Percentiles rank a stretch among this genome's conserved stretches.
These are phyloP conservation scores for Apamea monoglypha DNA, from an alignment of 2,888 invertebrate genomes.

Conservation along the genomic window DNA sequence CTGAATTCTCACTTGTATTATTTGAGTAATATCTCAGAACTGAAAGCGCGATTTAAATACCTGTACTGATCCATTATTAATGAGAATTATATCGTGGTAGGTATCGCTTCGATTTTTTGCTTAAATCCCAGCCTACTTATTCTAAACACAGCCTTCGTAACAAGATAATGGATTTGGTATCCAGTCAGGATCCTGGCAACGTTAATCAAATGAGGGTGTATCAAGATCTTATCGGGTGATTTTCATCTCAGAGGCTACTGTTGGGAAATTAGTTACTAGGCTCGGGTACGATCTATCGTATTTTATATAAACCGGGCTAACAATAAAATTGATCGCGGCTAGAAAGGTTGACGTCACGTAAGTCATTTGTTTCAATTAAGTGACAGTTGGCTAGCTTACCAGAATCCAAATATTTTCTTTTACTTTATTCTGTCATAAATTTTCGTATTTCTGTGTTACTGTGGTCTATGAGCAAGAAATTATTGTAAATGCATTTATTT, in stretches of 20 bases:
- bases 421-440: constrained; percentile 43
- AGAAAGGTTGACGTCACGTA: constrained; percentile 59
- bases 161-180: constrained; percentile 57
- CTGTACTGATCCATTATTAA: constrained; percentile 41
- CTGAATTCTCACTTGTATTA: constrained; percentile 25
- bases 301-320: constrained; percentile 50
- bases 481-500: not conserved
- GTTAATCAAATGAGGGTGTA: constrained; percentile 63
- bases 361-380: constrained; percentile 64
- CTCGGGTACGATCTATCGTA: constrained; percentile 47
- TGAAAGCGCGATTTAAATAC: constrained; percentile 49
- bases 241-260: constrained; percentile 50
- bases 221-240: constrained; percentile 60
- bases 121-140: constrained; percentile 46
- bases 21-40: constrained; percentile 5
- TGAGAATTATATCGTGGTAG: constrained; percentile 20
- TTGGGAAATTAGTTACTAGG: constrained; percentile 45
- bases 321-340: constrained; percentile 57
- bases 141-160: constrained; percentile 49
- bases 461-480: not conserved
- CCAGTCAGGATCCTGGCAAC: constrained; percentile 50
- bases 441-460: constrained; percentile 21
- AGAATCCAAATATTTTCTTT: constrained; percentile 61
- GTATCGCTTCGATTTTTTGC: constrained; percentile 33
- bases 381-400: constrained; percentile 60